Evolutionary conservation across 2,113 vertebrate species (phyloP), one percentile per base, ranked within the genome.

Genomic region (Orcinus orca): DNA sequence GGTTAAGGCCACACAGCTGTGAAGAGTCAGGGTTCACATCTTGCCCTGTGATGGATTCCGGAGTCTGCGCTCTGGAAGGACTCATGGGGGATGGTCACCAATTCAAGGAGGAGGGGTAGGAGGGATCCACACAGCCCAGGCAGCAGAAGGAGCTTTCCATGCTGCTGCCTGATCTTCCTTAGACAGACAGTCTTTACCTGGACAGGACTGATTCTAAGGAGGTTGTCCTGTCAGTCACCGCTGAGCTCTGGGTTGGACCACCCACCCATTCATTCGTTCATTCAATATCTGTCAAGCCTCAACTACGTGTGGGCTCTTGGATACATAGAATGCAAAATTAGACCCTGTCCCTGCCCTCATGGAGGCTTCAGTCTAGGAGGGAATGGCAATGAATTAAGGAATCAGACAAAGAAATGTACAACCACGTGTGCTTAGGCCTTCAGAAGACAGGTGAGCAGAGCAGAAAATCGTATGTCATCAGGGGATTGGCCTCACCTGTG

Each of bases 1-100:
- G 60, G 20, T 18, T 13, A 3, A 67, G 60, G 36, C 55, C 70
- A 5, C 41, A 5, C 23, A 29, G 36, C 36, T 18, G 4, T 1
- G 38, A 68, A 21, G 85, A 31, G 63, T 33, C 2, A 25, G 67
- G 63, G 31, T 55, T 38, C 26, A 9, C 38, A 26, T 23, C 36
- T 74, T 18, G 1, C 8, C 33, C 9, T 9, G 8, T 21, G 55
- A 44, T 26, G 10, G 31, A 18, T 6, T 38, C 71, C 1, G 0
- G 18, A 38, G 36, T 67, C 71, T 41, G 44, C 33, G 53, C 41
- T 36, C 41, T 9, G 29, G 71, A 79, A 33, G 14, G 33, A 9
- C 7, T 31, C 14, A 2, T 5, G 13, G n/a, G 21, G 6, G 15
- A 0, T 1, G 20, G n/a, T 15, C 77, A 47, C 71, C 12, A 5